Evolutionary conservation across 2,113 vertebrate genomes (phyloP).

Genomic region (Sylvia atricapilla): DNA sequence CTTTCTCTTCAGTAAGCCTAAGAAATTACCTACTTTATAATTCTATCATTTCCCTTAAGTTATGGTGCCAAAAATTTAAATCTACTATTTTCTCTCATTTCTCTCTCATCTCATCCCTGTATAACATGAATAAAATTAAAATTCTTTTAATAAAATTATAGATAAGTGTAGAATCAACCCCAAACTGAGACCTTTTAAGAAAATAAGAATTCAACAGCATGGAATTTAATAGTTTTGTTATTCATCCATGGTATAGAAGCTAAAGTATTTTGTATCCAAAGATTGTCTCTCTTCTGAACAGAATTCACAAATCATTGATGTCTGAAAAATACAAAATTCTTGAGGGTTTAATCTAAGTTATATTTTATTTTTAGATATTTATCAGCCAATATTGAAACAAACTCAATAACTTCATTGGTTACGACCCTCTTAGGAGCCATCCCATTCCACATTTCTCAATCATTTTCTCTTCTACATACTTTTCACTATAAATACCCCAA

Average conservation of each 20-base stretch:
- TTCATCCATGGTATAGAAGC: not conserved
- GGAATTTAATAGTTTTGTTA: not conserved
- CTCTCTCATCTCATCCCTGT: not conserved
- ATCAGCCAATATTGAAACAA: not conserved
- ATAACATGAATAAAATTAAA: not conserved
- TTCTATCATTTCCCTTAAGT: not conserved
- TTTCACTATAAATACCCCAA: not conserved
- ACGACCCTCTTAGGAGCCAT: not conserved
- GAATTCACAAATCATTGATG: not conserved
- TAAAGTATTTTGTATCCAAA: not conserved
- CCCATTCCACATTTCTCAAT: not conserved
- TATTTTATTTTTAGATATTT: not conserved
- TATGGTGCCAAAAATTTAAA: not conserved
- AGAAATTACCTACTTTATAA: not conserved
- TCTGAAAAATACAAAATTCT: not conserved
- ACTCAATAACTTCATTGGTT: not conserved
- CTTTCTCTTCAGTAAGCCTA: not conserved
- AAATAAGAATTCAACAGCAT: not conserved
- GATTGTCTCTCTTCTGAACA: not conserved
- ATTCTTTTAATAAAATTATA: not conserved
- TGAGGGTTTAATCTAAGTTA: not conserved
- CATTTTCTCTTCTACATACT: not conserved
- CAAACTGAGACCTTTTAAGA: not conserved
- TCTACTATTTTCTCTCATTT: not conserved
- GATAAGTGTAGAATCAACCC: not conserved